These are phyloP conservation scores for Metopolophium dirhodum DNA, from an alignment of 1,140 invertebrate genomes.

Conservation along the genomic window DNA sequence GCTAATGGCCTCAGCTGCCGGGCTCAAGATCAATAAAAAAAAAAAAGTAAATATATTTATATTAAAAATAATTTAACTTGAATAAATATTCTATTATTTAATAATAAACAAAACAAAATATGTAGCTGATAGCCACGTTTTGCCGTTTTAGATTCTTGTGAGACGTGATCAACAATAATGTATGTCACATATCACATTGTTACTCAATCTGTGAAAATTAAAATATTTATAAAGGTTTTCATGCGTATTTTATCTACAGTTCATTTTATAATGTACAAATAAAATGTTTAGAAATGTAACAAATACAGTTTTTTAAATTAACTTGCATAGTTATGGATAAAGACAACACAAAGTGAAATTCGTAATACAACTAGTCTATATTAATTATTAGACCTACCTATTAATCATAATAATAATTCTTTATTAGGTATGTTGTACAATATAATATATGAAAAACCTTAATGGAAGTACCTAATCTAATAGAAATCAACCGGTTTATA, in stretches of 20 bases:
- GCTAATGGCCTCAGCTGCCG: no score
- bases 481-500: not conserved
- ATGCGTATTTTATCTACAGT: not conserved
- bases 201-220: not conserved
- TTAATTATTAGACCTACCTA: not conserved
- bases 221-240: not conserved
- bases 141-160: not conserved
- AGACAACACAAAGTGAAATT: not conserved
- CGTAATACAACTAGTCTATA: not conserved
- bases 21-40: no score
- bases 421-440: not conserved
- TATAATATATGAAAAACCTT: not conserved
- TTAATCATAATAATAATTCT: not conserved
- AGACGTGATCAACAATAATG: not conserved
- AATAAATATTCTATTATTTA: not conserved
- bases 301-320: not conserved
- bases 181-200: not conserved
- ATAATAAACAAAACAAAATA: not conserved
- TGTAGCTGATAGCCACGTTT: not conserved
- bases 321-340: not conserved
- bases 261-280: not conserved
- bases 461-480: not conserved
- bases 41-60: not conserved
- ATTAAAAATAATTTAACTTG: not conserved
- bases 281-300: not conserved